Percentiles rank a stretch among this genome's conserved stretches.
These are phyloP conservation scores for Lepidurus couesii DNA, from an alignment of 1,140 invertebrate genomes.

Conservation along the genomic window DNA sequence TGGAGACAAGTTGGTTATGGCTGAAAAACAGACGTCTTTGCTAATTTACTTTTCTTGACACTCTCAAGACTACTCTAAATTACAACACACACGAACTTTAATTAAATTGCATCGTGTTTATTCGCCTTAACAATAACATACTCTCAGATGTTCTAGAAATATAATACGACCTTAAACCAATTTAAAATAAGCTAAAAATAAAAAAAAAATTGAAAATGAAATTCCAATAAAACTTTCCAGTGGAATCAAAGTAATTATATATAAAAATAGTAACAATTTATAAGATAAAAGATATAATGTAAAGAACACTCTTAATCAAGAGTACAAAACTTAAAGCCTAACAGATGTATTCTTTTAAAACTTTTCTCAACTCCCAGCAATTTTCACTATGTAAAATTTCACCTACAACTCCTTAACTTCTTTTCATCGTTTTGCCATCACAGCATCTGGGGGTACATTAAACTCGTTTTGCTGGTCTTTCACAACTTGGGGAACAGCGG, in stretches of 20 bases:
- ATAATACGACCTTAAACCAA: no score
- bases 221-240: no score
- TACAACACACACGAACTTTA: no score
- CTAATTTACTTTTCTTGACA: background rate
- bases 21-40: conserved; percentile 1
- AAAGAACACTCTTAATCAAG: background rate
- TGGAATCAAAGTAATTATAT: no score
- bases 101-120: no score
- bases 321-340: background rate
- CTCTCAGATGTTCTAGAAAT: no score
- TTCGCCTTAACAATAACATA: no score
- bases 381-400: conserved; percentile 13
- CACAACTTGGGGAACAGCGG: background rate
- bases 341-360: conserved; percentile 10
- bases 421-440: conserved; percentile 11
- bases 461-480: background rate
- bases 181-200: no score
- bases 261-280: no score
- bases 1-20: conserved; percentile 9
- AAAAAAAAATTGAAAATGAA: no score
- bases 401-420: background rate
- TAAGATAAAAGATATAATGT: no score
- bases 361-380: background rate
- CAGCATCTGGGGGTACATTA: background rate
- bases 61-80: no score